These are phyloP conservation scores for Podabrus alpinus DNA, from an alignment of 2,888 invertebrate genomes.

Conservation along the genomic window DNA sequence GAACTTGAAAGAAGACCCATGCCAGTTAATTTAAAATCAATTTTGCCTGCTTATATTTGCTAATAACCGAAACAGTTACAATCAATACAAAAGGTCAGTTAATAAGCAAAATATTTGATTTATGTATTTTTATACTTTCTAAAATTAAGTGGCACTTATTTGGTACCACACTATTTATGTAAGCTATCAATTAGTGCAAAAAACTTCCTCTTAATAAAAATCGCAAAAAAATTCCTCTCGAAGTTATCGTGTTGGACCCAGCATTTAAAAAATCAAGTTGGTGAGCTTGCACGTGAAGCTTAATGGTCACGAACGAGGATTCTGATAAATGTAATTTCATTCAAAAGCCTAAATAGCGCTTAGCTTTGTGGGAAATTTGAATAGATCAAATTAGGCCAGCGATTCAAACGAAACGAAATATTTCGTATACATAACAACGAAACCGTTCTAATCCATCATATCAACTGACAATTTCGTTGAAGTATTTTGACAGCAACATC, in stretches of 20 bases:
- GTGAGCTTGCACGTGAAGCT: background rate
- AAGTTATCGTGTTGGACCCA: background rate
- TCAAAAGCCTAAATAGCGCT: background rate
- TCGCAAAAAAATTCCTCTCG: background rate
- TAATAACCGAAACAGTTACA: background rate
- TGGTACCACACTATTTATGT: background rate
- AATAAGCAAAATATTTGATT: conserved; percentile 2
- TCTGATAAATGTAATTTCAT: background rate
- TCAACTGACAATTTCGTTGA: too few species aligned
- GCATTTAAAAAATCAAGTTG: too few species aligned
- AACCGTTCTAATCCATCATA: background rate
- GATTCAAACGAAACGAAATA: background rate
- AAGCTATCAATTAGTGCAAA: background rate
- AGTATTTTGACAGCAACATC: background rate
- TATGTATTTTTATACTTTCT: background rate
- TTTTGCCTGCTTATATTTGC: background rate
- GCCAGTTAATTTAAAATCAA: background rate
- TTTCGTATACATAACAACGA: background rate
- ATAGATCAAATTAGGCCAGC: background rate
- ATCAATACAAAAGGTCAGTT: background rate
- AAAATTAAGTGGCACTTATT: background rate
- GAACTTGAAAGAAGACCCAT: background rate
- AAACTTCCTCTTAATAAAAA: background rate
- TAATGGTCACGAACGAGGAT: background rate
- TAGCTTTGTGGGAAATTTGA: background rate